Conservation (phyloP, 2,797 vertebrate species). For the Sebastes baramenuke region DNA sequence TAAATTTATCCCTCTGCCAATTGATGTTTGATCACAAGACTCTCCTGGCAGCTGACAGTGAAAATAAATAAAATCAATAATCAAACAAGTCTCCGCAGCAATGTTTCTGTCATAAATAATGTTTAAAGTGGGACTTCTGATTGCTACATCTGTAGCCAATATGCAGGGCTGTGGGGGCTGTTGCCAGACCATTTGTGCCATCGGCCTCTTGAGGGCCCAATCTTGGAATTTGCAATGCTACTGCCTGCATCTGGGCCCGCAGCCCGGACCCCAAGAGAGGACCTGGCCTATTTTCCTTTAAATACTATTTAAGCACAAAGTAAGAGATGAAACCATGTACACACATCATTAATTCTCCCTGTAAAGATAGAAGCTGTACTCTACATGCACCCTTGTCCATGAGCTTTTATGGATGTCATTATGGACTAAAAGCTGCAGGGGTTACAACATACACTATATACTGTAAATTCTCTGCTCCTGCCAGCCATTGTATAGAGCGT, state of each 20-base stretch:
- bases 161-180: not conserved
- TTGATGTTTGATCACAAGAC: not conserved
- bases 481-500: not conserved
- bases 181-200: slow-evolving; percentile 43
- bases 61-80: not conserved
- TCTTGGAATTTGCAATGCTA: not conserved
- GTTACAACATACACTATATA: not conserved
- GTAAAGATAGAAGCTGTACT: not conserved
- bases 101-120: slow-evolving; percentile 8
- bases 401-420: not conserved
- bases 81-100: not conserved
- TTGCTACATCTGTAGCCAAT: slow-evolving; percentile 18
- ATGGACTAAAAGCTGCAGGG: not conserved
- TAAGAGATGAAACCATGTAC: not conserved
- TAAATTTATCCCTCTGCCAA: not conserved
- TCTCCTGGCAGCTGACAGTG: not conserved
- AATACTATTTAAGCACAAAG: slow-evolving; percentile 2
- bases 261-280: not conserved
- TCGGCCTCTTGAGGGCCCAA: slow-evolving; percentile 5
- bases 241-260: slow-evolving; percentile 24
- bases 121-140: slow-evolving; percentile 4
- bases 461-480: not conserved
- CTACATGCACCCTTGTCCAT: not conserved
- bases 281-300: slow-evolving; percentile 18
- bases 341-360: not conserved